Conservation (phyloP, 2,888 invertebrate species). For the Rotaria macrura region DNA sequence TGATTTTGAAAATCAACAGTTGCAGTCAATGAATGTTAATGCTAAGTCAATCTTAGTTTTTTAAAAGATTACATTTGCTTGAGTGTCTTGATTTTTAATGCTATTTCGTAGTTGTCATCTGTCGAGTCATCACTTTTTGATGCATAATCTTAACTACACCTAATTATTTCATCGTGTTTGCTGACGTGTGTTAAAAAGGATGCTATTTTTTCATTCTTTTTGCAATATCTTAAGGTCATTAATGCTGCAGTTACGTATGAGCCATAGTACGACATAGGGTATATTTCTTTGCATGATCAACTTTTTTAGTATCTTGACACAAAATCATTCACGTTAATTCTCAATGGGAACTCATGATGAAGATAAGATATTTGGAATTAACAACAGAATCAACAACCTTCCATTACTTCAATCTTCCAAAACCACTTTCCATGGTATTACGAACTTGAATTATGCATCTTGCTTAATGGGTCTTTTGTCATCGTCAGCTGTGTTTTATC, state of each 20-base stretch:
- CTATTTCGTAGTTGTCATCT: too few relatives aligned
- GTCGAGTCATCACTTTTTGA: too few relatives aligned
- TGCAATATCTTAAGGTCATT: neutral
- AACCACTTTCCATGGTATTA: neutral
- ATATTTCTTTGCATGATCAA: neutral
- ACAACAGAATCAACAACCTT: neutral
- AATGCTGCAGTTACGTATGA: neutral
- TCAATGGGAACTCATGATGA: neutral
- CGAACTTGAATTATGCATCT: neutral
- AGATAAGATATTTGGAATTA: neutral
- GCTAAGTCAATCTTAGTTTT: too few relatives aligned
- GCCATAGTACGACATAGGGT: neutral
- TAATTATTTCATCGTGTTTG: neutral
- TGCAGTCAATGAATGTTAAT: too few relatives aligned
- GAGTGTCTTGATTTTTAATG: too few relatives aligned
- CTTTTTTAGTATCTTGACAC: neutral
- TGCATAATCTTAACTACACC: neutral
- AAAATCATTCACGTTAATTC: neutral
- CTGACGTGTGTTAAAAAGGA: neutral
- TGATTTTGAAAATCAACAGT: too few relatives aligned
- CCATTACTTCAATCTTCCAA: neutral
- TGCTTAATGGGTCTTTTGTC: neutral
- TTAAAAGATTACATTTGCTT: too few relatives aligned
- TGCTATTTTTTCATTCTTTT: neutral
- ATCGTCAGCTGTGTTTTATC: neutral